Conservation (phyloP, 1,140 invertebrate species). For the Eurosta solidaginis region DNA sequence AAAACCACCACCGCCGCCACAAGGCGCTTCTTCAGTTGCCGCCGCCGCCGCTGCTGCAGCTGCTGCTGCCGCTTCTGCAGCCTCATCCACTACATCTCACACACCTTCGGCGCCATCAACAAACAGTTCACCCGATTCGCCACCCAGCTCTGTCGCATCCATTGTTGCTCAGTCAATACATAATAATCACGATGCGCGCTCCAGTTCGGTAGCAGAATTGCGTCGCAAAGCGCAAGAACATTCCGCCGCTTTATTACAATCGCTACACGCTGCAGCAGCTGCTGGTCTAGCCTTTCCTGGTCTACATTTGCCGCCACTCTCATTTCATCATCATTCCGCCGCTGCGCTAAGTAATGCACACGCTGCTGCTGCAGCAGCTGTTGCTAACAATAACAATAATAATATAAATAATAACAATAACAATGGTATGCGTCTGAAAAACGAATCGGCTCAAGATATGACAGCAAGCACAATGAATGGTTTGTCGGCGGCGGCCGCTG, state of each 20-base stretch:
- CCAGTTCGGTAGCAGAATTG: constrained; percentile 84
- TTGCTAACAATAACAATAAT: constrained; percentile 30
- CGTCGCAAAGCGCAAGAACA: constrained; percentile 89
- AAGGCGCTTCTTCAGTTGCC: background rate
- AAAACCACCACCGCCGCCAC: constrained; percentile 58
- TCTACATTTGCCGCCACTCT: constrained; percentile 63
- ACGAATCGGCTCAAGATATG: constrained; percentile 55
- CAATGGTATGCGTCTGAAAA: constrained; percentile 46
- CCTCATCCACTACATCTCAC: constrained; percentile 31
- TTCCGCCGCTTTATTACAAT: constrained; percentile 80
- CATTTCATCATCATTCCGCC: constrained; percentile 50
- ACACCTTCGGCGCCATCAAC: background rate
- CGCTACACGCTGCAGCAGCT: constrained; percentile 67
- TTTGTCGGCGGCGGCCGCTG: constrained; percentile 38
- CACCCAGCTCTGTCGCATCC: constrained; percentile 42
- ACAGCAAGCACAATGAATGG: constrained; percentile 55
- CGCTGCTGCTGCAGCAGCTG: constrained; percentile 22
- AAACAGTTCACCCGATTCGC: constrained; percentile 52
- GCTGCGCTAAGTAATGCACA: constrained; percentile 30
- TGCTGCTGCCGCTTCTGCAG: background rate
- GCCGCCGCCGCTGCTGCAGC: constrained; percentile 24
- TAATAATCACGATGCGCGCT: constrained; percentile 64
- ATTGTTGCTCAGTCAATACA: constrained; percentile 34
- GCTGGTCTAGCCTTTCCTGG: constrained; percentile 60
- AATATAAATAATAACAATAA: constrained; percentile 43